phyloP scores from a whole-genome alignment of 2,888 invertebrate genomes.

The Eupithecia abbreviata region DNA sequence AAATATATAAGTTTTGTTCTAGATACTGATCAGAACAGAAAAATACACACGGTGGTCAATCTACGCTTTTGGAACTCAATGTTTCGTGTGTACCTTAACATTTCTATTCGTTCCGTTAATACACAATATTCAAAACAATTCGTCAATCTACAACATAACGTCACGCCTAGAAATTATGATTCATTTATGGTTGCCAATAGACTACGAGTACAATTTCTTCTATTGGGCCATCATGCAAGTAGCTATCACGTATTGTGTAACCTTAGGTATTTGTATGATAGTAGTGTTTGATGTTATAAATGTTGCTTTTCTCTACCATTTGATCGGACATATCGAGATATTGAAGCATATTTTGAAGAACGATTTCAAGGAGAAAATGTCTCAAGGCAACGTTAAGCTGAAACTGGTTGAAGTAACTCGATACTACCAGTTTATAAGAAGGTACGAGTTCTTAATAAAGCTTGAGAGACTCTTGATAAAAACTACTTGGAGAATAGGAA shows the following conservation, averaged over 20 bases:
- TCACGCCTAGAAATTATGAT: conserved; percentile 51
- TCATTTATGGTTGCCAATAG: conserved; percentile 56
- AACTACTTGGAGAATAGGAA: neutral
- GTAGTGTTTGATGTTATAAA: conserved; percentile 50
- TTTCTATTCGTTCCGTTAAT: conserved; percentile 41
- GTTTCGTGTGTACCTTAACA: conserved; percentile 24
- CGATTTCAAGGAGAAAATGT: conserved; percentile 38
- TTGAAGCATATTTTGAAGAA: conserved; percentile 49
- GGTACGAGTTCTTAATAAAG: conserved; percentile 43
- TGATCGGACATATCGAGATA: conserved; percentile 56
- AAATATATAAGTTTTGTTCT: conserved; percentile 15
- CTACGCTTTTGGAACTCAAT: conserved; percentile 28
- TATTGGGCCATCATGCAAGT: conserved; percentile 51
- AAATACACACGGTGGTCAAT: conserved; percentile 30
- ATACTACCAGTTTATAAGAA: conserved; percentile 54
- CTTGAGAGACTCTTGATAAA: neutral
- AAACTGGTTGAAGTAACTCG: conserved; percentile 48
- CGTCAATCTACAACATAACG: conserved; percentile 49
- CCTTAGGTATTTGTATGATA: conserved; percentile 34
- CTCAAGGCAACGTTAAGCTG: conserved; percentile 43
- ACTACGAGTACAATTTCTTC: conserved; percentile 52
- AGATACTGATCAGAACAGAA: conserved; percentile 40
- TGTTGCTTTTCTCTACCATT: conserved; percentile 52
- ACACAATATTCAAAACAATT: conserved; percentile 40
- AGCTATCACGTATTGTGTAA: conserved; percentile 43